Base-by-base conservation (phyloP, 2,797 vertebrate species). In the Sebastes miniatus region DNA sequence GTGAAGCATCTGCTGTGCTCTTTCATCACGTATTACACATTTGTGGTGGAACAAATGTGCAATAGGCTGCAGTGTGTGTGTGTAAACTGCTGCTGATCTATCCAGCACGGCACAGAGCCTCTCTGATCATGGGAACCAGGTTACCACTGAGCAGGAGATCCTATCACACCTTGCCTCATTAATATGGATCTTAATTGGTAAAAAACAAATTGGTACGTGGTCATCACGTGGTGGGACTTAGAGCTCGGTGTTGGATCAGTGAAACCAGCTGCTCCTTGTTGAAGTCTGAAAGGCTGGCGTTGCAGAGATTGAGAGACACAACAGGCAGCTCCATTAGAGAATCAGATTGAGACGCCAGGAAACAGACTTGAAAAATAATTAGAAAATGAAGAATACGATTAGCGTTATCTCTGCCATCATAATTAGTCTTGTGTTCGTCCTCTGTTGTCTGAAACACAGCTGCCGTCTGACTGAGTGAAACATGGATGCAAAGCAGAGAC, bases 361-460 rank as follows among this genome's bases (percentile, higher is more conserved):
- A 88, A 56, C 54, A 31, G 80, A 63, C 65, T 31, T 76, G 61
- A 66, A 52, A 72, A 82, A 43, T 70, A 36, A 78, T 73, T 62
- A 59, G 56, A 71, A 57, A 62, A 68, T 54, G 20, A 76, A 43
- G 61, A 59, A 75, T 13, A 10, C 27, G 75, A 84, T 84, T 72
- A 83, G 77, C 22, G 3, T 13, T 47, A 76, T 62, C 62, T 36
- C 34, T 39, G 3, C 62, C 1, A 5, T 59, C 72, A 58, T 75
- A 57, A 79, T 79, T 16, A 31, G 16, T 32, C 8, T 59, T 24
- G 61, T 25, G 57, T 32, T 64, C 22, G 4, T 70, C 71, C 47
- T 71, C 80, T 14, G 72, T 58, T 34, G 29, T 69, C 39, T 57
- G 66, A 79, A 71, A 39, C 56, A 4, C 66, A 78, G 78, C 65